phyloP scores from a whole-genome alignment of 1,140 invertebrate species.

The Agrilus planipennis region DNA sequence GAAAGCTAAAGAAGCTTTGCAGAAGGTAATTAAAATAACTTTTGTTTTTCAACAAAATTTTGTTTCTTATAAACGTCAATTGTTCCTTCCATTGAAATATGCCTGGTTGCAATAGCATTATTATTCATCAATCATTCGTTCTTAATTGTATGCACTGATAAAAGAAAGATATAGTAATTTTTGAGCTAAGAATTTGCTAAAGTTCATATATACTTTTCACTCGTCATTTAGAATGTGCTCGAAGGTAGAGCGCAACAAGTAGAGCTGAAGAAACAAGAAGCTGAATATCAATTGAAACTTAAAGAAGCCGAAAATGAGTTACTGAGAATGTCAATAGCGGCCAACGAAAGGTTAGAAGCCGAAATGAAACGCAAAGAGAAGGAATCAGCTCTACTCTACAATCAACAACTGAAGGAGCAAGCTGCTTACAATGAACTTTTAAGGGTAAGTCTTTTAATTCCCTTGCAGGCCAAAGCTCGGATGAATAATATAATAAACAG shows the following conservation, averaged over 20 bases:
- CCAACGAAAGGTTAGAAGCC: slow-evolving; percentile 19
- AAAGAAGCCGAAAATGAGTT: slow-evolving; percentile 25
- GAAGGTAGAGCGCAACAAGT: slow-evolving; percentile 21
- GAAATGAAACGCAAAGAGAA: slow-evolving; percentile 19
- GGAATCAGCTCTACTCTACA: slow-evolving; percentile 17
- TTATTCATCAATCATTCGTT: no score
- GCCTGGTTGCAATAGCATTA: no score
- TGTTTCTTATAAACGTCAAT: no score
- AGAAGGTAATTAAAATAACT: slow-evolving; percentile 14
- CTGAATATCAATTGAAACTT: slow-evolving; percentile 21
- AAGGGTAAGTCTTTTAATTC: slow-evolving; percentile 21
- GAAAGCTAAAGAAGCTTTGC: slow-evolving; percentile 21
- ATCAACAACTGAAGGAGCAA: slow-evolving; percentile 23
- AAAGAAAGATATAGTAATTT: no score
- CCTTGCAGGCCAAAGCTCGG: no score
- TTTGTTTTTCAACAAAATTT: no score
- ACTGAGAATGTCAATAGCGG: slow-evolving; percentile 20
- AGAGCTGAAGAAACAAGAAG: slow-evolving; percentile 18
- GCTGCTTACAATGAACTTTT: slow-evolving; percentile 24
- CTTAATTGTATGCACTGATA: no score
- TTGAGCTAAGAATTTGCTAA: no score
- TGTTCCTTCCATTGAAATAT: no score
- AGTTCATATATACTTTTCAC: no score
- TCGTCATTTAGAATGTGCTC: slow-evolving; percentile 23
- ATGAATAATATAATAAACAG: no score